A percentile compares a stretch with the other conserved stretches of the same genome.
Conservation (phyloP, 2,888 invertebrate genomes). For the Celastrina argiolus region DNA sequence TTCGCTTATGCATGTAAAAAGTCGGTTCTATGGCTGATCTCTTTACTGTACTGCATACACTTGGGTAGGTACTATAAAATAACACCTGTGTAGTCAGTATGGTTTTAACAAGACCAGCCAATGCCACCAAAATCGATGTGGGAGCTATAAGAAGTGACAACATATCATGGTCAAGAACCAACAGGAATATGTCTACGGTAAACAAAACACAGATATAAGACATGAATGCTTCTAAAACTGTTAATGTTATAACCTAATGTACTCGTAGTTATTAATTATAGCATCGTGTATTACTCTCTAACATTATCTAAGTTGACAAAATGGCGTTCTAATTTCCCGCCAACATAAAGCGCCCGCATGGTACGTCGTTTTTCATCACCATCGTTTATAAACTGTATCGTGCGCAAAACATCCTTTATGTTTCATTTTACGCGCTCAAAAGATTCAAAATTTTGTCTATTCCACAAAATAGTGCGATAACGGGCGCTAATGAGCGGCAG, state of each 20-base stretch:
- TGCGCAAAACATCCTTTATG: conserved; percentile 65
- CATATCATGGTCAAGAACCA: background rate
- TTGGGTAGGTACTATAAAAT: too few relatives aligned
- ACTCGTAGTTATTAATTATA: background rate
- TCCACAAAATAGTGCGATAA: conserved; percentile 75
- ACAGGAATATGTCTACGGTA: background rate
- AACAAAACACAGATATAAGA: background rate
- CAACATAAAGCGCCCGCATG: conserved; percentile 62
- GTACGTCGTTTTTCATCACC: conserved; percentile 64
- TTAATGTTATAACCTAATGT: background rate
- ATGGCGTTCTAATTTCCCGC: conserved; percentile 61
- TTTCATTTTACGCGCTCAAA: conserved; percentile 69
- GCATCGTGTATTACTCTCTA: conserved; percentile 16
- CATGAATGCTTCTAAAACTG: too few relatives aligned
- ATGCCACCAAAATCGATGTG: too few relatives aligned
- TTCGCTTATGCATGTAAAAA: too few relatives aligned
- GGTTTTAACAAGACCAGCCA: too few relatives aligned
- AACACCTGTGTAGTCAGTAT: too few relatives aligned
- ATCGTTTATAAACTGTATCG: conserved; percentile 67
- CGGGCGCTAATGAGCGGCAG: conserved; percentile 66
- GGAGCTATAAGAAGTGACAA: background rate
- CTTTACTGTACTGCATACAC: too few relatives aligned
- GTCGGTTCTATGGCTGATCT: too few relatives aligned
- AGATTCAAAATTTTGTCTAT: conserved; percentile 74
- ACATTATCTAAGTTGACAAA: conserved; percentile 39